Percentiles rank a stretch among this genome's conserved stretches.
phyloP scores from a whole-genome alignment of 2,113 vertebrate genomes.

The Carassius carassius region DNA sequence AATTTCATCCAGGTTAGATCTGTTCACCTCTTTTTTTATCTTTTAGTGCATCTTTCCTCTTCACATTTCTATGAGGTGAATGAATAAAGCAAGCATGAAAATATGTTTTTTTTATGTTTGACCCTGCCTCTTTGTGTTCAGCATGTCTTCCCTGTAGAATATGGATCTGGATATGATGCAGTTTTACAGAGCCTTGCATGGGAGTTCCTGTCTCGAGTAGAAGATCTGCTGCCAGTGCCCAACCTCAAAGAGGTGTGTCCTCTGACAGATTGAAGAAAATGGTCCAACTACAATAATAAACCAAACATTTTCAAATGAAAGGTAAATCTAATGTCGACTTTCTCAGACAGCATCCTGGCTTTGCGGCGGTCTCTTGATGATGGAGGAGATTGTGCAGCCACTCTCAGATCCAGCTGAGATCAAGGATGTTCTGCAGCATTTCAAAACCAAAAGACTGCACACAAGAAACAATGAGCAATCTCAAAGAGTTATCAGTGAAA shows the following conservation, averaged over 20 bases:
- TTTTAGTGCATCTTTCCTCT: neutral
- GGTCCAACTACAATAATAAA: neutral
- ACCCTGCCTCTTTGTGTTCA: conserved; percentile 22
- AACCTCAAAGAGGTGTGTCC: conserved; percentile 55
- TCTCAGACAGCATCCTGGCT: conserved; percentile 75
- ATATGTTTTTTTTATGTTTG: neutral
- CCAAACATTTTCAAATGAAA: neutral
- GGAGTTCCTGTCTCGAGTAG: conserved; percentile 56
- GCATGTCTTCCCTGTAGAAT: conserved; percentile 57
- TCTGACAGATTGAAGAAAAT: neutral
- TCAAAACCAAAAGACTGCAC: conserved; percentile 28
- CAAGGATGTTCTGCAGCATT: conserved; percentile 64
- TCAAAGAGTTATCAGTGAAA: neutral
- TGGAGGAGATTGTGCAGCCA: conserved; percentile 72
- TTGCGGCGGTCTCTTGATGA: conserved; percentile 60
- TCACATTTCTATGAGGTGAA: neutral
- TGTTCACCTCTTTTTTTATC: neutral
- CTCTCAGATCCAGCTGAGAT: conserved; percentile 69
- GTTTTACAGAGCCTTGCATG: conserved; percentile 57
- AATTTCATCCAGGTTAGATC: conserved; percentile 52
- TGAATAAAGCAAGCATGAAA: neutral
- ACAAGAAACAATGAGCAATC: conserved; percentile 4
- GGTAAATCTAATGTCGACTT: neutral
- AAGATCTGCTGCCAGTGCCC: conserved; percentile 57
- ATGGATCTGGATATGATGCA: conserved; percentile 50